phyloP scores from a whole-genome alignment of 2,888 invertebrate genomes.

The Clunio marinus region DNA sequence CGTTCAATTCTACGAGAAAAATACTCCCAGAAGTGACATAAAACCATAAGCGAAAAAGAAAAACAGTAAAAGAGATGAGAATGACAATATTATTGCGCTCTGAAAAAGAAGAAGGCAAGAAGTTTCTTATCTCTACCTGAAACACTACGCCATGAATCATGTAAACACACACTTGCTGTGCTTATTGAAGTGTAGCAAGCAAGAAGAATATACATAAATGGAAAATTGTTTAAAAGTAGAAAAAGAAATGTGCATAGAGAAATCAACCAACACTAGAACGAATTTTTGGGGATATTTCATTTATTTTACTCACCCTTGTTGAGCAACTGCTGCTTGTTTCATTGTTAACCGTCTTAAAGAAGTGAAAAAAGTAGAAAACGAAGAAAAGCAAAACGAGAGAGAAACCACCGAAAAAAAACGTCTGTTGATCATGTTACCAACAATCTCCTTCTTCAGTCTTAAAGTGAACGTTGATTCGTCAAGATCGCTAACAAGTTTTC shows the following conservation, averaged over 20 bases:
- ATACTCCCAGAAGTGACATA: no score
- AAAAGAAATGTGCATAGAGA: slow-evolving; percentile 14
- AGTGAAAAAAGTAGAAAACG: not conserved
- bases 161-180: slow-evolving; percentile 30
- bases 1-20: no score
- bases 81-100: no score
- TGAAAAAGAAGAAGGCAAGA: no score
- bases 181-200: slow-evolving; percentile 24
- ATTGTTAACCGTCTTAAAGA: not conserved
- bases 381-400: slow-evolving; percentile 21
- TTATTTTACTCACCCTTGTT: slow-evolving; percentile 21
- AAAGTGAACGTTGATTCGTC: slow-evolving; percentile 27
- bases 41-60: no score
- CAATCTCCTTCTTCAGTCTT: slow-evolving; percentile 23
- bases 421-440: slow-evolving; percentile 12
- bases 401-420: slow-evolving; percentile 22
- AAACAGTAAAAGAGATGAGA: no score
- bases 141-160: not conserved
- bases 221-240: slow-evolving; percentile 14
- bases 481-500: not conserved
- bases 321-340: slow-evolving; percentile 7
- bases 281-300: slow-evolving; percentile 7
- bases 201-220: no score
- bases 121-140: slow-evolving; percentile 21
- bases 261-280: not conserved